Conservation (phyloP, 2,113 vertebrate genomes). For the Myiopsitta monachus region DNA sequence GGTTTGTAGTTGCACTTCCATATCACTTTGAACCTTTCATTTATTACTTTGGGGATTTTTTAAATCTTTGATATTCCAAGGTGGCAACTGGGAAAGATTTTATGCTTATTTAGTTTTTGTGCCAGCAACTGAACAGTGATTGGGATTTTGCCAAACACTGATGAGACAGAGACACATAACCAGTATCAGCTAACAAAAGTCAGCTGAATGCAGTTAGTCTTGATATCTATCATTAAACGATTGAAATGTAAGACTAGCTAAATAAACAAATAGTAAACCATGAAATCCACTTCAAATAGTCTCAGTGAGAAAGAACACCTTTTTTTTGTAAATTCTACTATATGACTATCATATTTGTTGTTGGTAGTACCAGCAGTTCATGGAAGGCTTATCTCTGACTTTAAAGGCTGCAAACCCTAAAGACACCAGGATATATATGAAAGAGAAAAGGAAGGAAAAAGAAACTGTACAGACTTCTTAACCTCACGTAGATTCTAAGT, state of each 20-base stretch:
- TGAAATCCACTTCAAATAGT: not conserved
- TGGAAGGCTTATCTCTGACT: not conserved
- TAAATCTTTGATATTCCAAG: not conserved
- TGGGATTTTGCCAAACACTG: slow-evolving; percentile 15
- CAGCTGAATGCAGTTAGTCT: not conserved
- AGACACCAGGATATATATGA: not conserved
- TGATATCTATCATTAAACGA: not conserved
- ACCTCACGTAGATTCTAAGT: not conserved
- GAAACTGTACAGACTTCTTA: not conserved
- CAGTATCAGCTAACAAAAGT: not conserved
- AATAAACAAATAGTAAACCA: not conserved
- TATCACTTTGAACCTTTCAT: not conserved
- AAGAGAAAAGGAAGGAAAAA: not conserved
- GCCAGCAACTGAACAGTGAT: not conserved
- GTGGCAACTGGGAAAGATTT: not conserved
- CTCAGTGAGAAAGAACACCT: not conserved
- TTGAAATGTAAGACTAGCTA: not conserved
- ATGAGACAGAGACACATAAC: not conserved
- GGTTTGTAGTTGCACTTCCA: slow-evolving; percentile 6
- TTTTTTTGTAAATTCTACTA: not conserved
- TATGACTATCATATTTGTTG: not conserved
- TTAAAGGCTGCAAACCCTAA: not conserved
- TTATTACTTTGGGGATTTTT: not conserved
- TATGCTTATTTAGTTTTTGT: slow-evolving; percentile 25
- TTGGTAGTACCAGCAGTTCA: not conserved